Evolutionary conservation across 2,888 invertebrate species (phyloP), one percentile per base, ranked within the genome.

Genomic region (Silvanus unidentatus): DNA sequence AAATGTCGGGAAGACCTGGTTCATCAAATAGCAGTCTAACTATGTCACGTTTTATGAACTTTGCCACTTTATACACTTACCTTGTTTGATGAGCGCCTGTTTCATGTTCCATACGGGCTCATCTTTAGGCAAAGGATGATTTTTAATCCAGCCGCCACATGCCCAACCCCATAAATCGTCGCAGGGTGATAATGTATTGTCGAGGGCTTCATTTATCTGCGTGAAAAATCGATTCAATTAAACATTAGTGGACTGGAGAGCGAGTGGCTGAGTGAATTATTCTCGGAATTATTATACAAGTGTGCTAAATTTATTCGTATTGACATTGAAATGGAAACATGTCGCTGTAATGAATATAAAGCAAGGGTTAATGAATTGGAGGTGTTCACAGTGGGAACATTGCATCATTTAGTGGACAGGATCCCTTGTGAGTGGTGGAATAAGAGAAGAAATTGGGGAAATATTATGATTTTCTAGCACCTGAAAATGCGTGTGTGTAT

Each of bases 91-190:
- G 41, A 74, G 53, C 44, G 72, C 63, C 47, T 73, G 66, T 37
- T 66, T 64, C 29, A 70, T 62, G 53, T 73, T 72, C 74, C 75
- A 77, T 37, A 71, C 64, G 41, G 70, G 69, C 41, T 68, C 65
- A 39, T 73, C 73, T 13, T 67, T 62, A 1, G 76, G 75, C 35
- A 75, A 60, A 1, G 69, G 62, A 52, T 74, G 66, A 8, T 63
- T 64, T 13, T 63, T 55, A 13, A 75, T 57, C 75, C 77, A 80
- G 16, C 73, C 70, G 1, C 77, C 77, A 54, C 79, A 79, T 1
- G 76, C 69, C 60, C 73, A 77, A 16, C 66, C 63, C 71, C 75
- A 73, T 10, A 65, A 42, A 57, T 76, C 74, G 8, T 71, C 65
- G 60, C 81, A 81, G 1, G 77, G 77, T 2, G 65, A 64, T n/a